Conservation (phyloP, 2,888 invertebrate species). For the Dryococelus australis region DNA sequence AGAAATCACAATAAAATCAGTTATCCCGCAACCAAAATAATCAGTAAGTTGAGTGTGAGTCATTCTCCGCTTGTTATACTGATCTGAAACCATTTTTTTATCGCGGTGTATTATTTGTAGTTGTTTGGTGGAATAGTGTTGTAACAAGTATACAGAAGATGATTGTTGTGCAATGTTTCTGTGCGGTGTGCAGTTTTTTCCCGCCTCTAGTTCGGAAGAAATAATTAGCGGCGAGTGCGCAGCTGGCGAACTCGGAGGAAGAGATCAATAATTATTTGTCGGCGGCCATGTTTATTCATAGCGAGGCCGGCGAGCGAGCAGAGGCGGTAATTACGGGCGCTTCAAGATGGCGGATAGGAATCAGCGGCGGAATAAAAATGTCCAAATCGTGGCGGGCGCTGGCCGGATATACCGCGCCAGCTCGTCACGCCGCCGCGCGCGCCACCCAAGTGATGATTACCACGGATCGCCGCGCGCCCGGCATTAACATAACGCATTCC, state of each 20-base stretch:
- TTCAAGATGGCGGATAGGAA: slow-evolving; percentile 9
- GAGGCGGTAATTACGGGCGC: neutral
- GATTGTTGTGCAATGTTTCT: neutral
- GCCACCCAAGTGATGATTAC: slow-evolving; percentile 39
- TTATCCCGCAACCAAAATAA: too few species aligned
- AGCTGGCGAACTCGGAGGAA: neutral
- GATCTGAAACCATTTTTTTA: too few species aligned
- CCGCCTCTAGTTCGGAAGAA: neutral
- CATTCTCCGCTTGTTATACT: too few species aligned
- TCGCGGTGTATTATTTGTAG: neutral
- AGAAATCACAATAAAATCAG: too few species aligned
- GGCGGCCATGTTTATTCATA: slow-evolving; percentile 16
- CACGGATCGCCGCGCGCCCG: slow-evolving; percentile 34
- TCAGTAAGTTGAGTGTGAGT: too few species aligned
- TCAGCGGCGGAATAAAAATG: slow-evolving; percentile 3
- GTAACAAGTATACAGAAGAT: neutral
- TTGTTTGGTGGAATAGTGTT: neutral
- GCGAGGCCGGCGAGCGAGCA: neutral
- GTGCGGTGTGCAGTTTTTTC: neutral
- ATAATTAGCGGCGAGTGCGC: neutral
- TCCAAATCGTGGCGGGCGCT: neutral
- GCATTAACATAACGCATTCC: slow-evolving; percentile 5
- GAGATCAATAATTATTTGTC: slow-evolving; percentile 16
- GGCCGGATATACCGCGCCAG: neutral
- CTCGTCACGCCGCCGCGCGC: too few species aligned